Evolutionary conservation across 2,888 invertebrate genomes (phyloP), one percentile per base, ranked within the genome.

Genomic region (Creontiades dilutus): DNA sequence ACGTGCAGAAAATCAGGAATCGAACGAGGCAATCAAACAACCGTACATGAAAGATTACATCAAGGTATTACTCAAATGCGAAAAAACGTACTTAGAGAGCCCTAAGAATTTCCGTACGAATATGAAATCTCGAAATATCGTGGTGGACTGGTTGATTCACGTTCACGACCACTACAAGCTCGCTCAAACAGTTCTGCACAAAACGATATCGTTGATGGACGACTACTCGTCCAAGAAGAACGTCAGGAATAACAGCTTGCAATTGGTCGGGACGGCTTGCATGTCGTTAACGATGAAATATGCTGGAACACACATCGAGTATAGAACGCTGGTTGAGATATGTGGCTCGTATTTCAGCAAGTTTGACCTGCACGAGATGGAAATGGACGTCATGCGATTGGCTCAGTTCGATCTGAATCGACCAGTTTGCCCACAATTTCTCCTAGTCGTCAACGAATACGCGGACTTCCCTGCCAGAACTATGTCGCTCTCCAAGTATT

Each of bases 71-170:
- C 23, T 86, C 1, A 46, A 86, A 47, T 55, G 46, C 16, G 86
- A 86, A 48, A 68, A 76, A 46, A 16, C 23, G 5, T 86, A 86
- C 27, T 46, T 86, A 16, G 86, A 68, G 23, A n/a, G 37, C 47
- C 86, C 86, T 19, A 86, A 48, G 16, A 68, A 76, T 16, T 86
- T 86, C 23, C 86, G 86, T 5, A 86, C 89, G 28, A 89, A 89
- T 23, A 89, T 57, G n/a, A 89, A 68, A 89, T 78, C 89, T 47
- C 80, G 86, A 19, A 86, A 86, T 46, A 37, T 82, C 3, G 52
- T 89, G 37, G 80, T 89, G n/a, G 75, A 89, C 37, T 89, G 89
- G 89, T 68, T 89, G 48, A 82, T 89, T 23, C 28, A 89, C 14
- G 84, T 89, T 57, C 89, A 89, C 48, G 37, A 89, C 19, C 23